Evolutionary conservation across 2,888 invertebrate genomes (phyloP).

Genomic region (Lingula anatina): DNA sequence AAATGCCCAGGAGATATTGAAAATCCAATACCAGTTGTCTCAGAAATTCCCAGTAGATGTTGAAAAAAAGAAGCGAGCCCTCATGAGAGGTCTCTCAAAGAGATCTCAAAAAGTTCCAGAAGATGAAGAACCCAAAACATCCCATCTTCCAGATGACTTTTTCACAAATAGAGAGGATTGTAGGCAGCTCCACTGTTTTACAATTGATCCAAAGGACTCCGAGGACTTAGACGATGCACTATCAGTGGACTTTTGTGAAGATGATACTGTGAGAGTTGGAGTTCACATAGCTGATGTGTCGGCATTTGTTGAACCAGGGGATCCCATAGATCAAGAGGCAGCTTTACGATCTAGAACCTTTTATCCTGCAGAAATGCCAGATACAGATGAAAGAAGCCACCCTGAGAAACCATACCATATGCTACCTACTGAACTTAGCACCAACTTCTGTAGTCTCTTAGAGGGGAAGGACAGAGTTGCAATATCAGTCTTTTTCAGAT

Average conservation of each 20-base stretch:
- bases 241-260: conserved; percentile 12
- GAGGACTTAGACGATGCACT: conserved; percentile 24
- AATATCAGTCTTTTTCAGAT: no score
- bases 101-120: no score
- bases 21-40: no score
- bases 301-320: conserved; percentile 13
- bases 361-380: conserved; percentile 14
- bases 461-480: conserved; percentile 12
- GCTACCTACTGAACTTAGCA: conserved; percentile 26
- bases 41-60: no score
- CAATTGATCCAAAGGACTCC: conserved; percentile 22
- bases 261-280: conserved; percentile 13
- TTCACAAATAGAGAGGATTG: conserved; percentile 18
- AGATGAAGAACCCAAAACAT: no score
- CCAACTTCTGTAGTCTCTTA: conserved; percentile 18
- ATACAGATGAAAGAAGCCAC: no score
- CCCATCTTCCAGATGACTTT: no score
- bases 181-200: conserved; percentile 14
- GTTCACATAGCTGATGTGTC: conserved; percentile 30
- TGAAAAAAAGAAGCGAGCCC: no score
- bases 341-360: conserved; percentile 16
- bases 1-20: no score
- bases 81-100: no score
- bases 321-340: conserved; percentile 21
- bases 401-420: conserved; percentile 17